phyloP scores from a whole-genome alignment of 2,113 vertebrate species.

The Coracopsis vasa region DNA sequence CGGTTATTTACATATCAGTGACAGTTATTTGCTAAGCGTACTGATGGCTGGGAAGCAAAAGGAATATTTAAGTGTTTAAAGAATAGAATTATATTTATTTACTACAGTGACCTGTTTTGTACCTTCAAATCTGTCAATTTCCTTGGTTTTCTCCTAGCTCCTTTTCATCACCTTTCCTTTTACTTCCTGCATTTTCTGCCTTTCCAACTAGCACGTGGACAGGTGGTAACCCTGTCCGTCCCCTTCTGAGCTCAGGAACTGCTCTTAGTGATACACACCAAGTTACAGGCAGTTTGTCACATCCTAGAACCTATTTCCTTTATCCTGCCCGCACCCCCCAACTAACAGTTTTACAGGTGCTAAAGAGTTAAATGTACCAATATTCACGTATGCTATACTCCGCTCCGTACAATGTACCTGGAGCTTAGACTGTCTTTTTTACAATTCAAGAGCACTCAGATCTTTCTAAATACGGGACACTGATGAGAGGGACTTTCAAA shows the following conservation, averaged over 20 bases:
- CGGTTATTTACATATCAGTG: not conserved
- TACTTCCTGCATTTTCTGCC: not conserved
- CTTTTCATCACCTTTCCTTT: not conserved
- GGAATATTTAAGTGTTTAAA: not conserved
- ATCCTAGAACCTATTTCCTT: not conserved
- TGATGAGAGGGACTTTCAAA: not conserved
- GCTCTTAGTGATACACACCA: not conserved
- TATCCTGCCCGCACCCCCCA: accelerated
- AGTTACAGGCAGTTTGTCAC: not conserved
- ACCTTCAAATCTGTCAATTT: not conserved
- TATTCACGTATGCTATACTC: not conserved
- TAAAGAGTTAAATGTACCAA: not conserved
- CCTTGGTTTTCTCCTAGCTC: not conserved
- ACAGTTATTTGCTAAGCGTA: not conserved
- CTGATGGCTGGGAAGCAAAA: not conserved
- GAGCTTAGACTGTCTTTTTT: not conserved
- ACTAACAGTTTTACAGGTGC: not conserved
- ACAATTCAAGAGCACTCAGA: not conserved
- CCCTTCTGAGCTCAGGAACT: not conserved
- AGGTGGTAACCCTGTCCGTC: not conserved
- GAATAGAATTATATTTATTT: not conserved
- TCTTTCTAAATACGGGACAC: not conserved
- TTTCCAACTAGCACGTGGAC: not conserved
- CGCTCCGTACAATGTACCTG: not conserved
- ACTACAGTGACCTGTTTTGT: not conserved